phyloP scores from a whole-genome alignment of 2,797 vertebrate genomes.

The Nannoperca australis region DNA sequence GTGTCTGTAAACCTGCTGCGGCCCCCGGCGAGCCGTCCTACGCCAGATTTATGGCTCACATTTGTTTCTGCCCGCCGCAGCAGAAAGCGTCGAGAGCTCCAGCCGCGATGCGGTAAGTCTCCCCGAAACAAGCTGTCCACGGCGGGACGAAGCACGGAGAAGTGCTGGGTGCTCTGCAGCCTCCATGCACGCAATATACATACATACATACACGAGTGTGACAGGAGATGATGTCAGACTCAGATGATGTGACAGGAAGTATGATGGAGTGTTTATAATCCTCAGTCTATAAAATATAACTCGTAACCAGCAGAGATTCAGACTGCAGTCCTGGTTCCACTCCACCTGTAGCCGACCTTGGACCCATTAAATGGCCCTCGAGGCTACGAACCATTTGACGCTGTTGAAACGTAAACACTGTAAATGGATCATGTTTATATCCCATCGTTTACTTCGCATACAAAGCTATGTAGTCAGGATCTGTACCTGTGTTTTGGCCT shows the following conservation, averaged over 20 bases:
- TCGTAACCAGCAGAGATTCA: not conserved
- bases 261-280: not conserved
- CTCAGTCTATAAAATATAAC: not conserved
- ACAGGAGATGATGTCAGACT: no score
- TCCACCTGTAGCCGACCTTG: not conserved
- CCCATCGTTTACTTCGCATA: not conserved
- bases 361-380: not conserved
- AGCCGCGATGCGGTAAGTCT: constrained; percentile 34
- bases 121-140: constrained; percentile 59
- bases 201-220: not conserved
- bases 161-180: not conserved
- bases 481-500: no score
- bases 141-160: not conserved
- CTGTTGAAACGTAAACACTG: not conserved
- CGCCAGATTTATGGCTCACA: constrained; percentile 70
- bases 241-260: not conserved
- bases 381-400: not conserved
- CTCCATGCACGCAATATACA: not conserved
- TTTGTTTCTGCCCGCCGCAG: constrained; percentile 68
- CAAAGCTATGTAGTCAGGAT: no score
- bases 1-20: constrained; percentile 67
- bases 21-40: constrained; percentile 50
- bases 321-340: no score
- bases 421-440: not conserved
- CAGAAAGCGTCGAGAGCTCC: constrained; percentile 48